Base-by-base conservation (phyloP, 64 coral and sea anemone species). In the Montipora foliosa region DNA sequence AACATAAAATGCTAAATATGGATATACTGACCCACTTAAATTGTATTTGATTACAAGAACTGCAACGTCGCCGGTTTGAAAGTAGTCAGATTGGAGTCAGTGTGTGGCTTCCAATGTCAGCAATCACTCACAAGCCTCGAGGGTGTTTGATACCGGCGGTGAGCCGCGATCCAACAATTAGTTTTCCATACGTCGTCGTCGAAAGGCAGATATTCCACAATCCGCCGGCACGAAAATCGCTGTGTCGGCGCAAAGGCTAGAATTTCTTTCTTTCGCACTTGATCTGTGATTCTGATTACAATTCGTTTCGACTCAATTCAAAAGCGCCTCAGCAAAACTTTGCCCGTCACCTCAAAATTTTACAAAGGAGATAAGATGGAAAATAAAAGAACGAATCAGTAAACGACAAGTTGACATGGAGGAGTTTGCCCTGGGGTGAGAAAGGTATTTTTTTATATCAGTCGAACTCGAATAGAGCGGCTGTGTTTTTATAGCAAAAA, bases 181-280 rank as follows among this genome's bases (percentile, higher is more conserved):
- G 50, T 71, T 86, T 70, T 86, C 81, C 82, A 71, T 73, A 51
- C 71, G 71, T 72, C 64, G 46, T 86, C 9, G 14, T 71, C 44
- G 7, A 17, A 49, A 58, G 19, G 82, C 82, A 8, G 82, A 50
- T 22, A 22, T 86, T 2, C 44, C 46, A 49, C 19, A 71, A 49
- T 4, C 64, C 71, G 82, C 49, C 62, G 82, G 61, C 61, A 64
- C 48, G 16, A 86, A 86, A 85, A 70, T 71, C 45, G 15, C 46
- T 7, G 47, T 50, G 7, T 44, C 76, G 46, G 46, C 47, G 8
- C 44, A 78, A 64, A 1, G 13, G 13, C 37, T 37, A 37, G 37
- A 37, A 37, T 37, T 37, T 37, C 37, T 37, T 37, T 37, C 61
- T 12, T 12, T 64, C 14, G 13, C 61, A 14, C 13, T 64, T 15